Evolutionary conservation across 2,113 vertebrate genomes (phyloP).

Genomic region (Mystacornis crossleyi): DNA sequence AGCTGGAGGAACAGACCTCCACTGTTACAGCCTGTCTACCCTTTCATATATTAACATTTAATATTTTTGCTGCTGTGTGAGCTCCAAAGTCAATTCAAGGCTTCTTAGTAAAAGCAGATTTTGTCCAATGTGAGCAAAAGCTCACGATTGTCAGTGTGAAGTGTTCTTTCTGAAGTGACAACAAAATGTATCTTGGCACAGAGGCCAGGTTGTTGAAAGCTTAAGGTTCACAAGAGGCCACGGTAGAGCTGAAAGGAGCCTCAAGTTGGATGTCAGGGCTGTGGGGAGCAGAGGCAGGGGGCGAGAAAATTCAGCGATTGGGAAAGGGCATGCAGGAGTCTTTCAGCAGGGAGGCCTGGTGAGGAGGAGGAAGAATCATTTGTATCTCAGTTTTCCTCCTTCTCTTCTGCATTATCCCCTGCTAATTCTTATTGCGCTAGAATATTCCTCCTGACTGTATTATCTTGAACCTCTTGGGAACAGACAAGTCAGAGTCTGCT

Average conservation of each 20-base stretch:
- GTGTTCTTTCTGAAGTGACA: conserved; percentile 17
- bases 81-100: conserved; percentile 13
- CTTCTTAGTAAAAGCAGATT: conserved; percentile 6
- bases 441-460: not conserved
- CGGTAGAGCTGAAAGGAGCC: not conserved
- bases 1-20: not conserved
- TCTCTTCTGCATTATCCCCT: not conserved
- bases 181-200: conserved; percentile 4
- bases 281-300: not conserved
- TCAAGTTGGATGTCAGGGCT: not conserved
- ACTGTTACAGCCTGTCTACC: not conserved
- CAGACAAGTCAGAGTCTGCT: not conserved
- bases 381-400: not conserved
- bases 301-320: not conserved
- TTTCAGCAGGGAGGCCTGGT: not conserved
- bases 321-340: not conserved
- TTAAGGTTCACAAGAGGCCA: not conserved
- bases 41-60: conserved; percentile 40
- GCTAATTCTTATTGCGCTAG: not conserved
- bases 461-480: not conserved
- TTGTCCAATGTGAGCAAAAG: not conserved
- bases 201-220: not conserved
- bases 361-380: not conserved
- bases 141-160: not conserved
- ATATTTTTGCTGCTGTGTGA: conserved; percentile 19